These are phyloP conservation scores for Dendrocincla fuliginosa DNA, from an alignment of 2,797 vertebrate species.

Conservation along the genomic window DNA sequence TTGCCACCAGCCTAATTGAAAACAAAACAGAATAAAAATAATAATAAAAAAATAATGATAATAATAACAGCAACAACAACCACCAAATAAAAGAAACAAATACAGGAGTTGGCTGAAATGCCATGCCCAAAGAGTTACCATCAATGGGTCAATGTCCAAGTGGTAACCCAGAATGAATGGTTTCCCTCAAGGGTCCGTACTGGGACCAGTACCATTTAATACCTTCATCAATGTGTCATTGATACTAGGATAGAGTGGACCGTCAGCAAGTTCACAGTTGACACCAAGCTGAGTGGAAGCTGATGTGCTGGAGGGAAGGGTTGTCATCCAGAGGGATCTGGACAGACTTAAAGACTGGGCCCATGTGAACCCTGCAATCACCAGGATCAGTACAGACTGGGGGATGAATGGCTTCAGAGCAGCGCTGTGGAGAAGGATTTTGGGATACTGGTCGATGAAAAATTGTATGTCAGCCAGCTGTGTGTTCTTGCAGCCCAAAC, in stretches of 20 bases:
- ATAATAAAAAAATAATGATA: too few species aligned
- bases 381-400: not conserved
- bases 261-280: not conserved
- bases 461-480: not conserved
- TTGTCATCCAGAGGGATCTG: not conserved
- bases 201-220: too few species aligned
- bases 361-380: not conserved
- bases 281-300: not conserved
- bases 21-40: not conserved
- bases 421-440: not conserved
- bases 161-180: fast-evolving
- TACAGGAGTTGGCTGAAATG: not conserved
- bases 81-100: not conserved
- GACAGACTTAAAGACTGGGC: not conserved
- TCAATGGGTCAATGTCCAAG: not conserved
- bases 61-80: not conserved
- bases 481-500: not conserved
- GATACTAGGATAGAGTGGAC: not conserved
- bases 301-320: not conserved
- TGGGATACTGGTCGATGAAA: not conserved
- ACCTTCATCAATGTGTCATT: not conserved
- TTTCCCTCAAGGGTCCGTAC: not conserved
- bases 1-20: constrained; percentile 9
- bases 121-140: not conserved
- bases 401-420: not conserved